Base-by-base conservation (phyloP, 1,140 invertebrate species). In the Aphelenchoides besseyi region DNA sequence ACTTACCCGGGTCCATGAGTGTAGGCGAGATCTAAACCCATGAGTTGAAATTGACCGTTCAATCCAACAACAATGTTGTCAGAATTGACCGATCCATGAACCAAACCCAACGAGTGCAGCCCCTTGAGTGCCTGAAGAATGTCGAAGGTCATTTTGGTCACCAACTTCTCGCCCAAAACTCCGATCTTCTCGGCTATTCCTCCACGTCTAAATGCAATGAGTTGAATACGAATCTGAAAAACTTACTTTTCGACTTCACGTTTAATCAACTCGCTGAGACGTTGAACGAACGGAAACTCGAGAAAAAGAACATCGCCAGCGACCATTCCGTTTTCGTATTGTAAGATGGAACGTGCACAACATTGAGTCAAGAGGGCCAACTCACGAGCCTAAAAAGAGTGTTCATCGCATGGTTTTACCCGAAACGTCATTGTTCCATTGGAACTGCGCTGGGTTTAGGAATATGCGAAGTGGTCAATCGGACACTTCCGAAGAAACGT, bases 351-450 rank as follows among this genome's bases (percentile, higher is more conserved):
- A 23, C 41, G 41, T 23, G 41, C 12, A 48, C 41, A 23, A 23
- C 41, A 48, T 48, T 48, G 41, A 12, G 41, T 48, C 41, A 23
- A 48, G 41, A 48, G 12, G 41, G 41, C 41, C 41, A 48, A 48
- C 41, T 48, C 41, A 23, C 41, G 41, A 23, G 41, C 41, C 41
- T 48, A 23, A 12, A 48, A 48, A 48, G 23, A 48, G 41, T 48
- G 41, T 48, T 48, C 41, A 48, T 48, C 41, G 41, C 41, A 48
- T 48, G 41, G 41, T 48, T 48, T 48, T 48, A 48, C 41, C 41
- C 41, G 41, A 48, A 23, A 48, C 41, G 41, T 48, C 41, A 48
- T 16, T 12, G 41, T 23, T 23, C 23, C 41, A 48, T 12, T 48
- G 41, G 23, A 23, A 23, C 41, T 48, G 23, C 23, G 41, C 41